Conservation (phyloP, 2,113 vertebrate genomes). For the Panurus biarmicus region DNA sequence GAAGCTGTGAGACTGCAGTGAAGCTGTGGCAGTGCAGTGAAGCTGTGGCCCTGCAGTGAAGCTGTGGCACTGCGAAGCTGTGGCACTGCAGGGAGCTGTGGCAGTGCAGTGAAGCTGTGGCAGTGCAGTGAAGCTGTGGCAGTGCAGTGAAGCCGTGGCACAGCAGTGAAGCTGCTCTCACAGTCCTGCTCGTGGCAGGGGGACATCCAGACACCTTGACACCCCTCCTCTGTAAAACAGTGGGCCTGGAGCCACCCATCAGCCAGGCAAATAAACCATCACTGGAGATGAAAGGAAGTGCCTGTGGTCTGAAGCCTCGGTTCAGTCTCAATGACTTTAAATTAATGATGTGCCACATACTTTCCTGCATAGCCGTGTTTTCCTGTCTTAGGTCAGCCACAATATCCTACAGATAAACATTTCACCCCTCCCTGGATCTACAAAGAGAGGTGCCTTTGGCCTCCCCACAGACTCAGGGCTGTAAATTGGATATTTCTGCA, state of each 20-base stretch:
- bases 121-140: too few relatives aligned
- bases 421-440: neutral
- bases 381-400: neutral
- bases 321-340: neutral
- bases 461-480: neutral
- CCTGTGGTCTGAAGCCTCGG: neutral
- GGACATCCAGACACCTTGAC: neutral
- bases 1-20: too few relatives aligned
- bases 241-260: neutral
- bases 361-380: neutral
- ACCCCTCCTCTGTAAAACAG: neutral
- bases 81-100: too few relatives aligned
- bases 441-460: neutral
- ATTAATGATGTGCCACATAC: neutral
- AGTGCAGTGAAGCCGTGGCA: too few relatives aligned
- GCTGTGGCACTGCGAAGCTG: too few relatives aligned
- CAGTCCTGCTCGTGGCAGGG: fast-evolving
- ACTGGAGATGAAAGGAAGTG: neutral
- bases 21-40: too few relatives aligned
- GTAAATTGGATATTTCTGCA: slow-evolving; percentile 17
- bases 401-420: slow-evolving; percentile 4
- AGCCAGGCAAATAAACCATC: neutral
- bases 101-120: too few relatives aligned
- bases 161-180: neutral
- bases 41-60: too few relatives aligned